phyloP scores from a whole-genome alignment of 2,888 invertebrate genomes.

The Beris morrisii region DNA sequence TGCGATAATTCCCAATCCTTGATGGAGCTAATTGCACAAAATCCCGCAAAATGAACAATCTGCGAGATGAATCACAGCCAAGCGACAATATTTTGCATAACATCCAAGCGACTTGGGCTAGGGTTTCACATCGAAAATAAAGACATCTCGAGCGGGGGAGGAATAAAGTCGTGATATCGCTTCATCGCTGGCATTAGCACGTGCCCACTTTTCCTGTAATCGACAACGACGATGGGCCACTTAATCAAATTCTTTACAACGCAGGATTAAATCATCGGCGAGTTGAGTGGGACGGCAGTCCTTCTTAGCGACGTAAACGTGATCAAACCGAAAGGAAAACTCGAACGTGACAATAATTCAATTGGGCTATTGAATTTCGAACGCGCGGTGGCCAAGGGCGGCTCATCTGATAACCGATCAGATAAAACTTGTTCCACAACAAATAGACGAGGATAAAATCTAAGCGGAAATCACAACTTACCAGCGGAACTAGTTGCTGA shows the following conservation, averaged over 20 bases:
- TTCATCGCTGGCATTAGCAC: conserved; percentile 19
- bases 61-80: conserved; percentile 27
- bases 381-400: not conserved
- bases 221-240: not conserved
- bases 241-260: conserved; percentile 25
- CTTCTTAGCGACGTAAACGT: conserved; percentile 19
- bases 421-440: conserved; percentile 37
- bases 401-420: conserved; percentile 11
- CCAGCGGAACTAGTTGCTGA: conserved; percentile 39
- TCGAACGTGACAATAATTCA: conserved; percentile 36
- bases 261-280: conserved; percentile 17
- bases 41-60: conserved; percentile 14
- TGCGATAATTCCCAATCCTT: too few relatives aligned
- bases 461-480: conserved; percentile 39
- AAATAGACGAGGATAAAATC: conserved; percentile 37
- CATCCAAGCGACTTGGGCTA: conserved; percentile 7
- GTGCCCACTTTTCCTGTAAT: conserved; percentile 15
- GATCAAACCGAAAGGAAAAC: conserved; percentile 17
- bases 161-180: not conserved
- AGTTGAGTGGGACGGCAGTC: not conserved
- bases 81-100: conserved; percentile 21
- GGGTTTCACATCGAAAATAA: conserved; percentile 8
- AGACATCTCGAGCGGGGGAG: not conserved
- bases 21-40: not conserved
- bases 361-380: conserved; percentile 29